Conservation (phyloP, 2,888 invertebrate species). For the Stenodema calcarata region DNA sequence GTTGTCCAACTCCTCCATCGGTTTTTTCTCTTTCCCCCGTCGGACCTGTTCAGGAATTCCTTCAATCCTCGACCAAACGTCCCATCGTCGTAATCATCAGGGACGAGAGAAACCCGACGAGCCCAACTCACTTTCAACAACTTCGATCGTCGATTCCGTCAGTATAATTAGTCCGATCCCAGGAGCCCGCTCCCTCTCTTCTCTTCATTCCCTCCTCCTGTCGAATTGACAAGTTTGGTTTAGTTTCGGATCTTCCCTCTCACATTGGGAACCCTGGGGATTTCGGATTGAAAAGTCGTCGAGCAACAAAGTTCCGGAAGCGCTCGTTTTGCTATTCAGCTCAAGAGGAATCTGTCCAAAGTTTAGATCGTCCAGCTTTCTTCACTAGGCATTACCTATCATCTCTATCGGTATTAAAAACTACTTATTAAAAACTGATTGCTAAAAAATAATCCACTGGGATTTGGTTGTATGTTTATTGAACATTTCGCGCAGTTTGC, state of each 20-base stretch:
- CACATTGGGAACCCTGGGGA: background rate
- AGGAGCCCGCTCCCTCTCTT: background rate
- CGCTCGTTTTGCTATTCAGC: background rate
- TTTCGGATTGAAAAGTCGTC: background rate
- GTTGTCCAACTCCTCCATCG: background rate
- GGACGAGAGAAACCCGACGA: background rate
- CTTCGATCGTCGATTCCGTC: background rate
- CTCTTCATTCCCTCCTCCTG: background rate
- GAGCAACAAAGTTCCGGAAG: background rate
- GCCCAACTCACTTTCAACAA: background rate
- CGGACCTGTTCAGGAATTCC: background rate
- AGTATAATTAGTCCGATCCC: background rate
- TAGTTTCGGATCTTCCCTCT: background rate
- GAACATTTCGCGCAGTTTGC: too few species aligned
- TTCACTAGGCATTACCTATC: too few species aligned
- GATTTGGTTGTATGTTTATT: too few species aligned
- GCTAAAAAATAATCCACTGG: too few species aligned
- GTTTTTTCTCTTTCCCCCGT: background rate
- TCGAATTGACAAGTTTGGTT: background rate
- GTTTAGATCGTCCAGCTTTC: too few species aligned
- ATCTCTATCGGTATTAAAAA: too few species aligned
- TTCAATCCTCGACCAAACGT: background rate
- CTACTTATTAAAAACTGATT: too few species aligned
- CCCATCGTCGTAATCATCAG: background rate
- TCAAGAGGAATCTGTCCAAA: background rate